These are phyloP conservation scores for Pseudomyrmex concolor DNA, from an alignment of 1,140 invertebrate genomes.

Conservation along the genomic window DNA sequence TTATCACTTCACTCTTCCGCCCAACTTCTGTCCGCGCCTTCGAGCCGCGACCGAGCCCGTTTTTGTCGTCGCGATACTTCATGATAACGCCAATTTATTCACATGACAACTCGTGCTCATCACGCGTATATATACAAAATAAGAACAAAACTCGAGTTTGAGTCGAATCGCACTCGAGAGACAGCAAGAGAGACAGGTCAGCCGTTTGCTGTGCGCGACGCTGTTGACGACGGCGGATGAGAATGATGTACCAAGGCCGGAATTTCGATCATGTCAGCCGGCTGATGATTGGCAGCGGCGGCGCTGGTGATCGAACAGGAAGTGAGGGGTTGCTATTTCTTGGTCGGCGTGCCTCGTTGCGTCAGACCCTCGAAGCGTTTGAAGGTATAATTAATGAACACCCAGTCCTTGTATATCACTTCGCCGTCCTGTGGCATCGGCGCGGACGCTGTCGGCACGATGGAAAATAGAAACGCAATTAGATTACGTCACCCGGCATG, in stretches of 20 bases:
- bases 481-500: background rate
- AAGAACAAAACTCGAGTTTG: constrained; percentile 46
- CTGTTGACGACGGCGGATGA: constrained; percentile 74
- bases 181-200: constrained; percentile 63
- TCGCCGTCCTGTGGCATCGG: constrained; percentile 93
- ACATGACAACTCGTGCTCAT: constrained; percentile 34
- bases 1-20: constrained; percentile 47
- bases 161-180: constrained; percentile 23
- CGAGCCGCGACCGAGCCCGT: constrained; percentile 11
- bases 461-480: background rate
- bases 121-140: constrained; percentile 65
- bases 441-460: constrained; percentile 89
- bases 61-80: constrained; percentile 9
- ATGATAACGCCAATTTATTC: constrained; percentile 24
- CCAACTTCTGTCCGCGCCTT: background rate
- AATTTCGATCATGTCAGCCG: constrained; percentile 75
- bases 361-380: constrained; percentile 99
- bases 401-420: constrained; percentile 98
- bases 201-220: constrained; percentile 66
- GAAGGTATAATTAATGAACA: constrained; percentile 99
- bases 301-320: constrained; percentile 68
- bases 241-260: constrained; percentile 82
- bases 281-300: constrained; percentile 73
- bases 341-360: constrained; percentile 92
- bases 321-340: constrained; percentile 87